Evolutionary conservation across 2,113 vertebrate species (phyloP), one percentile per base, ranked within the genome.

Genomic region (Chunga burmeisteri): DNA sequence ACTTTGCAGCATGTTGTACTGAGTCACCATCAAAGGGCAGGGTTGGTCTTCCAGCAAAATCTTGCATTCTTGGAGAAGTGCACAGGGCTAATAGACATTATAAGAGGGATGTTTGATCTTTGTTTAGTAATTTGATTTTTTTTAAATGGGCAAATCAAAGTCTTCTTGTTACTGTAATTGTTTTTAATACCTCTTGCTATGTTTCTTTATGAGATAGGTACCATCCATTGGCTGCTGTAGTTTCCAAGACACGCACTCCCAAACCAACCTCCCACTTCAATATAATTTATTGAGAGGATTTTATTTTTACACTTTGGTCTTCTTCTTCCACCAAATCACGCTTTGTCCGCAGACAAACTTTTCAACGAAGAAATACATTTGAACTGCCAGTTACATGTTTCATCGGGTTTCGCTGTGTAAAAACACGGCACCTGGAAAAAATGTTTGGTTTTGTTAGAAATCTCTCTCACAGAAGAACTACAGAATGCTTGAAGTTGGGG

Each of bases 1-100:
- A 80, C 73, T 91, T 89, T 58, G 56, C 44, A 94, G 47, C 34
- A 49, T 47, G 42, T 79, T 93, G 66, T 94, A 91, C 93, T 94
- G 83, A 93, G 42, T 93, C 68, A 62, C n/a, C 58, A 61, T 63
- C 58, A 94, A 96, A 96, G 73, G 81, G 25, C 80, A 94, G 47
- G 32, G 20, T 46, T 95, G 53, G 46, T 91, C 49, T 93, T 68
- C 61, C 40, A 87, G 66, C 4, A 75, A 65, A 94, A 85, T 58
- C 32, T 66, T 70, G 11, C 13, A 6, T 68, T 84, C 58, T 34
- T 47, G 22, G 25, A 61, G 40, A 42, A 25, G 2, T 84, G 49
- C 36, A 91, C 81, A 81, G 12, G 68, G 16, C 21, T 89, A 91
- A 53, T 4, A 93, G 56, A 55, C 11, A 38, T 47, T 71, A 18